phyloP scores from a whole-genome alignment of 1,140 invertebrate species.

The Globodera rostochiensis region DNA sequence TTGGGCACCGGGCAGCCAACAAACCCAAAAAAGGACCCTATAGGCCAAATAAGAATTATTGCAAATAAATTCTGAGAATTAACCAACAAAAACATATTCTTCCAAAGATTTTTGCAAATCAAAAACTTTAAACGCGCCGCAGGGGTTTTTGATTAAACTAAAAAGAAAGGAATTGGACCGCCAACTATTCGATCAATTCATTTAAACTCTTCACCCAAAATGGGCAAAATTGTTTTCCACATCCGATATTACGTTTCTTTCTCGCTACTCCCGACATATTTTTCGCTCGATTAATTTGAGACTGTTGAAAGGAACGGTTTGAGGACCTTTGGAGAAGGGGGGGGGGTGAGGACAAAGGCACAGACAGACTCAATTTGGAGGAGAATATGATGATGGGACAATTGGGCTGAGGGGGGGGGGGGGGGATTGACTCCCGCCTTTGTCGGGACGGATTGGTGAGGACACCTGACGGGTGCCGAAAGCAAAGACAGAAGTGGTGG shows the following conservation, averaged over 20 bases:
- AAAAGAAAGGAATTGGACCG: no score
- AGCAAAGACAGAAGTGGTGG: background rate
- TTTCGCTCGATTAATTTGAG: background rate
- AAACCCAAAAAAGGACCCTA: no score
- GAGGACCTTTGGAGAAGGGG: background rate
- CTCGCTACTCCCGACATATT: background rate
- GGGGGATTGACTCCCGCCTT: background rate
- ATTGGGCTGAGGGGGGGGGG: background rate
- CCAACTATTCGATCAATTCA: no score
- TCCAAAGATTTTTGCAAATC: no score
- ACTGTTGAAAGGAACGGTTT: background rate
- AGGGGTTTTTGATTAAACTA: no score
- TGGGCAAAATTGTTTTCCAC: no score
- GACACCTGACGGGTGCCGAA: conserved; percentile 1
- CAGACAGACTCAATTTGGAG: background rate
- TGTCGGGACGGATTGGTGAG: background rate
- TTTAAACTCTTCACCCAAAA: no score
- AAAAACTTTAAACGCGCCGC: no score
- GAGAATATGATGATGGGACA: background rate
- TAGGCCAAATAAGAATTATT: no score
- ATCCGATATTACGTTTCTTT: background rate
- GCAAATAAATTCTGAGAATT: no score
- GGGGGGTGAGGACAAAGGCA: background rate
- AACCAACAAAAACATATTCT: no score
- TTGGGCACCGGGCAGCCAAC: no score